Evolutionary conservation across 2,113 vertebrate genomes (phyloP).

Genomic region (Daboia siamensis): DNA sequence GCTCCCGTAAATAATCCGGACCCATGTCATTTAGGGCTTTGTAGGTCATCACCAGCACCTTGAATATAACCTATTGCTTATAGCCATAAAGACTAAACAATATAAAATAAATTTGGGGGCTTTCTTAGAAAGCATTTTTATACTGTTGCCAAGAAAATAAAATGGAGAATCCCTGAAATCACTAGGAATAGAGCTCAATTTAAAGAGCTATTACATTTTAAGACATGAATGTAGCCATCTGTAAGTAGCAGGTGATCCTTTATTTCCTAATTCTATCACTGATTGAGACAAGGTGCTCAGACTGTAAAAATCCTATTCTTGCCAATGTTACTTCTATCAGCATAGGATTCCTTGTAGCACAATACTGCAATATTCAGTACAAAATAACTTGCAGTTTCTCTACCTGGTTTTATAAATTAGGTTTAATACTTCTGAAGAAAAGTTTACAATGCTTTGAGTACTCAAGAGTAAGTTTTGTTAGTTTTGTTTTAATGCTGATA

Average conservation of each 20-base stretch:
- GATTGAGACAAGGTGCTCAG: background rate
- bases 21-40: too few relatives aligned
- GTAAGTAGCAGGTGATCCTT: background rate
- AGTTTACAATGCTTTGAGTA: background rate
- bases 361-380: background rate
- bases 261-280: background rate
- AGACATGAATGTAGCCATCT: background rate
- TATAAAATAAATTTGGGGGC: background rate
- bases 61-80: too few relatives aligned
- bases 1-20: too few relatives aligned
- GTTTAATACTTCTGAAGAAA: background rate
- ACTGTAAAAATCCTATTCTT: background rate
- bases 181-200: background rate
- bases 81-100: background rate
- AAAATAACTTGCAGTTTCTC: background rate
- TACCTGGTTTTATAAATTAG: background rate
- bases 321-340: background rate
- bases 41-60: too few relatives aligned
- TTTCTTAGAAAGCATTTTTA: background rate
- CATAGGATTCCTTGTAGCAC: background rate
- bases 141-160: background rate
- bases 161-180: background rate
- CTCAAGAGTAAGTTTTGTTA: background rate
- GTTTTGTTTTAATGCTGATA: background rate
- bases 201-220: background rate